Evolutionary conservation across 2,888 invertebrate genomes (phyloP).

Genomic region (Idaea biselata): DNA sequence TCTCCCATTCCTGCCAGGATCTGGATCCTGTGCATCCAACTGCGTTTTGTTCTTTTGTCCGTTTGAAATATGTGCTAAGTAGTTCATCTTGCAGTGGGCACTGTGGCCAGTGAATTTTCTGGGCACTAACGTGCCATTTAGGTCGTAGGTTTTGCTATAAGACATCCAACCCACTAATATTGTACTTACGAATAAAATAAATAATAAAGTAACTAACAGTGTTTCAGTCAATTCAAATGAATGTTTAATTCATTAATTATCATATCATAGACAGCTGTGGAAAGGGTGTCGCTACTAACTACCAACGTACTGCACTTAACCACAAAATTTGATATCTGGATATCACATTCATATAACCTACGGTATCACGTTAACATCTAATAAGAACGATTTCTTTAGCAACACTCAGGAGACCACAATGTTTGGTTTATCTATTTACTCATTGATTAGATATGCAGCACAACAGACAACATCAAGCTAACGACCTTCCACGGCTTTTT

Average conservation of each 20-base stretch:
- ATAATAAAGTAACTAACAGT: no score
- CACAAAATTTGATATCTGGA: not conserved
- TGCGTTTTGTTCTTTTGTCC: no score
- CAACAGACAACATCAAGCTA: constrained; percentile 6
- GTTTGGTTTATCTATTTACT: constrained; percentile 13
- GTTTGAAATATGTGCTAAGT: no score
- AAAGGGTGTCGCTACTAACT: not conserved
- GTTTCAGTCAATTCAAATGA: no score
- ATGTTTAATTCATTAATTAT: not conserved
- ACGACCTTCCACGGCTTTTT: constrained; percentile 4
- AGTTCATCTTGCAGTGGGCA: no score
- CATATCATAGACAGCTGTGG: not conserved
- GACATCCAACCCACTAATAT: not conserved
- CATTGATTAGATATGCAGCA: constrained; percentile 14
- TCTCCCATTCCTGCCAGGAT: no score
- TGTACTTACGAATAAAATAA: not conserved
- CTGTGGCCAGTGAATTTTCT: no score
- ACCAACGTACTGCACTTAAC: not conserved
- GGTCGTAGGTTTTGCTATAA: no score
- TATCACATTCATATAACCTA: not conserved
- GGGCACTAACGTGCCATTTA: no score
- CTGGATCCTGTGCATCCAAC: no score
- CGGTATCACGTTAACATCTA: not conserved
- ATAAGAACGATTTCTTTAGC: not conserved
- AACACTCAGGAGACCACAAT: constrained; percentile 1